A percentile compares a stretch with the other conserved stretches of the same genome.
phyloP scores from a whole-genome alignment of 2,888 invertebrate species.

The Caenorhabditis becei region DNA sequence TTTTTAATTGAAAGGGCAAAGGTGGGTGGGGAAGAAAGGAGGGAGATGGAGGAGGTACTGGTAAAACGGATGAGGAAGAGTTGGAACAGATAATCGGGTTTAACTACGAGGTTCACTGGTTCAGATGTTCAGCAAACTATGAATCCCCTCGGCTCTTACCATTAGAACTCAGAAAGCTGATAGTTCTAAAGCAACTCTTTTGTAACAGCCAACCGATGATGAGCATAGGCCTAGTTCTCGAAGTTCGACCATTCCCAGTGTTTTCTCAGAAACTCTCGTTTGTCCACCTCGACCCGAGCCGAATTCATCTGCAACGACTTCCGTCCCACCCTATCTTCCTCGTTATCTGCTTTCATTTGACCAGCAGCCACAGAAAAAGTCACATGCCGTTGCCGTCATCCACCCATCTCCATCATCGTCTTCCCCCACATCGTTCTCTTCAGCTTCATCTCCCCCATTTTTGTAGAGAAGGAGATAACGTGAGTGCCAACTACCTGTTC shows the following conservation, averaged over 20 bases:
- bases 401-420: conserved; percentile 23
- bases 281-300: too few relatives aligned
- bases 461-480: conserved; percentile 38
- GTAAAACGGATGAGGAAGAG: too few relatives aligned
- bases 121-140: too few relatives aligned
- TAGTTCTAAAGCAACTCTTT: too few relatives aligned
- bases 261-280: too few relatives aligned
- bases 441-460: conserved; percentile 33
- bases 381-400: conserved; percentile 37
- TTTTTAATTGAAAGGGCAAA: neutral
- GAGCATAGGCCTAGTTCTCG: too few relatives aligned
- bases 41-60: neutral
- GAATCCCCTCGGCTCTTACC: too few relatives aligned
- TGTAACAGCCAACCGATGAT: too few relatives aligned
- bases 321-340: conserved; percentile 16
- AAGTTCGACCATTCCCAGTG: too few relatives aligned
- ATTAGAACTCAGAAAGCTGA: too few relatives aligned
- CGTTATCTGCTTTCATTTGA: conserved; percentile 16
- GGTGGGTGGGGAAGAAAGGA: neutral
- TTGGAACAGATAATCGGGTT: too few relatives aligned
- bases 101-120: too few relatives aligned
- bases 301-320: neutral
- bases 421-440: conserved; percentile 17
- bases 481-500: conserved; percentile 55
- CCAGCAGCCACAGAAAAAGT: conserved; percentile 7